phyloP scores from a whole-genome alignment of 2,888 invertebrate genomes.

The Gastracanthus pulcherrimus region DNA sequence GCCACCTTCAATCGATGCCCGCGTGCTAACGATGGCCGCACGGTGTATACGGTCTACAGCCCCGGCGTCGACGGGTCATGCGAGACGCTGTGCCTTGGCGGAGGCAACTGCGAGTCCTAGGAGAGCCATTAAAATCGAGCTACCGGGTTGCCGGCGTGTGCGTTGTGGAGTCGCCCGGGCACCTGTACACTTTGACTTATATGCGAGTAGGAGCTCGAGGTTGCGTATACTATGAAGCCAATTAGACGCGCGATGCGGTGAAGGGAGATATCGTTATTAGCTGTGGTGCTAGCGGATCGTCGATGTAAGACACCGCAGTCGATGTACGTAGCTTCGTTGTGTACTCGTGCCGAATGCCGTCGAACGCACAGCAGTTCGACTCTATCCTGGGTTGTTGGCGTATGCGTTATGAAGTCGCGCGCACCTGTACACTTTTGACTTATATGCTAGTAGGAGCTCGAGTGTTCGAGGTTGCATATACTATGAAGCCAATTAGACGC shows the following conservation, averaged over 20 bases:
- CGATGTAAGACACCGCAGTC: background rate
- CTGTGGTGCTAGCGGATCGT: background rate
- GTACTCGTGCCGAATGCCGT: no score
- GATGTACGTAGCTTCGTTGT: no score
- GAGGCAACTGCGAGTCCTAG: no score
- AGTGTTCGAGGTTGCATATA: no score
- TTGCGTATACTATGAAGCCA: background rate
- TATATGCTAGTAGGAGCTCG: background rate
- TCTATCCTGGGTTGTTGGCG: no score
- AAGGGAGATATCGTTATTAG: no score
- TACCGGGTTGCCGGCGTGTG: background rate
- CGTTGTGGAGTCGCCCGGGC: background rate
- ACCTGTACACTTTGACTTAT: background rate
- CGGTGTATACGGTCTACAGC: no score
- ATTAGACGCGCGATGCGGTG: background rate
- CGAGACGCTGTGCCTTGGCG: no score
- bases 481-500: background rate
- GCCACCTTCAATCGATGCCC: background rate
- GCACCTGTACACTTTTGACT: background rate
- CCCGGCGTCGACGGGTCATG: background rate
- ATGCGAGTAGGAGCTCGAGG: background rate
- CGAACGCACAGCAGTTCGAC: no score
- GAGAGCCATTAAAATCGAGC: slow-evolving; percentile 1
- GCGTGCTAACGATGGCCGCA: background rate
- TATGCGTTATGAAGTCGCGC: background rate